Conservation (phyloP, 1,140 invertebrate genomes). For the Heliconius hewitsoni region DNA sequence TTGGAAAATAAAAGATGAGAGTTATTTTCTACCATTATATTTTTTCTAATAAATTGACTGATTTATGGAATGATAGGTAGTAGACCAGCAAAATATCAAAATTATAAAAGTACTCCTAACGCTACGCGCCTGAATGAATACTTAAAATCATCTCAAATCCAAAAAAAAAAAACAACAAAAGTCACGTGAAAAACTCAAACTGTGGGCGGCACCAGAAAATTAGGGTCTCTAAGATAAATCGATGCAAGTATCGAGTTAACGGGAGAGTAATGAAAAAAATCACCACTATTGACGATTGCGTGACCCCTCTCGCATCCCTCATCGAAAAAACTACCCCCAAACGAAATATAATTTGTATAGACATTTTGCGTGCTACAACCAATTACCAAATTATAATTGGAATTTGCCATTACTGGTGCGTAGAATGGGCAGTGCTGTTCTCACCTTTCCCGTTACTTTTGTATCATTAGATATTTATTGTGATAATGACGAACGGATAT, state of each 20-base stretch:
- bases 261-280: conserved; percentile 79
- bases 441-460: conserved; percentile 61
- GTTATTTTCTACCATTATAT: background rate
- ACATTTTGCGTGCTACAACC: conserved; percentile 71
- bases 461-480: conserved; percentile 53
- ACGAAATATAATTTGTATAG: conserved; percentile 77
- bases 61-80: too few relatives aligned
- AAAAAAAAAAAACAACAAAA: background rate
- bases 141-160: background rate
- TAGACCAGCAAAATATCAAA: background rate
- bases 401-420: conserved; percentile 74
- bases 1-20: background rate
- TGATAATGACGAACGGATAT: conserved; percentile 17
- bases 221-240: conserved; percentile 55
- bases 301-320: conserved; percentile 52
- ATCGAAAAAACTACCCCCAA: conserved; percentile 63
- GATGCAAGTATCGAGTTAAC: conserved; percentile 72
- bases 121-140: too few relatives aligned
- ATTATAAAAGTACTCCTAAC: background rate
- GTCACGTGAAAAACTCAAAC: background rate
- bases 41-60: too few relatives aligned
- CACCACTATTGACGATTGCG: conserved; percentile 72
- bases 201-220: conserved; percentile 3
- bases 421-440: conserved; percentile 62
- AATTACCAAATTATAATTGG: conserved; percentile 68